Evolutionary conservation across 2,888 invertebrate species (phyloP).

Genomic region (Bruchidius siliquastri): DNA sequence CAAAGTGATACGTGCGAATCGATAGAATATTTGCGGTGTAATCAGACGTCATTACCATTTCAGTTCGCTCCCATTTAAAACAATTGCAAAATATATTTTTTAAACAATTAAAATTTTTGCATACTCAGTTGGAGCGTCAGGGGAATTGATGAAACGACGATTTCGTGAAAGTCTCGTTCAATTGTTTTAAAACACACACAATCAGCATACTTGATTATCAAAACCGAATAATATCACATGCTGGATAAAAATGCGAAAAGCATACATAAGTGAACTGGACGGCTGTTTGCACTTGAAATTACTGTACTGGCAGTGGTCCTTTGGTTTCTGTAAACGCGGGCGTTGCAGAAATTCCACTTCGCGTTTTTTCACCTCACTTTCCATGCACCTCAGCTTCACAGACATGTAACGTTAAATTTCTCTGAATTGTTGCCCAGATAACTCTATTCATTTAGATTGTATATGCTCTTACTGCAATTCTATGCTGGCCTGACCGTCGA

Average conservation of each 20-base stretch:
- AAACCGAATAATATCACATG: conserved; percentile 21
- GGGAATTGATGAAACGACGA: conserved; percentile 20
- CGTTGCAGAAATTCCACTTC: too few species aligned
- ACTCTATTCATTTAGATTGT: too few species aligned
- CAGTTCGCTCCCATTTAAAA: conserved; percentile 10
- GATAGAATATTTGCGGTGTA: background rate
- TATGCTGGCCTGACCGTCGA: too few species aligned
- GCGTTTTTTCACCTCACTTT: too few species aligned
- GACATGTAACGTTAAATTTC: too few species aligned
- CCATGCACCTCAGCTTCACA: too few species aligned
- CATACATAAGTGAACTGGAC: conserved; percentile 8
- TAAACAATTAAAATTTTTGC: conserved; percentile 21
- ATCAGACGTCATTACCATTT: conserved; percentile 1
- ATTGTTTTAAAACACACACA: conserved; percentile 21
- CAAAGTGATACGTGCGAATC: background rate
- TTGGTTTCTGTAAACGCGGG: too few species aligned
- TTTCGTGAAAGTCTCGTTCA: conserved; percentile 22
- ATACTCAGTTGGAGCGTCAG: conserved; percentile 11
- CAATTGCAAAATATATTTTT: conserved; percentile 20
- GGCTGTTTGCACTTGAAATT: background rate
- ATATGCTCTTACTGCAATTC: too few species aligned
- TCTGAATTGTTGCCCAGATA: too few species aligned
- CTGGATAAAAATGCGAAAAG: conserved; percentile 19
- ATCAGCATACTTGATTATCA: conserved; percentile 25
- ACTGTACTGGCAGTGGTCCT: background rate